Percentiles rank a stretch among this genome's conserved stretches.
phyloP scores from a whole-genome alignment of 2,797 vertebrate genomes.

The Chaenodraco wilsoni region DNA sequence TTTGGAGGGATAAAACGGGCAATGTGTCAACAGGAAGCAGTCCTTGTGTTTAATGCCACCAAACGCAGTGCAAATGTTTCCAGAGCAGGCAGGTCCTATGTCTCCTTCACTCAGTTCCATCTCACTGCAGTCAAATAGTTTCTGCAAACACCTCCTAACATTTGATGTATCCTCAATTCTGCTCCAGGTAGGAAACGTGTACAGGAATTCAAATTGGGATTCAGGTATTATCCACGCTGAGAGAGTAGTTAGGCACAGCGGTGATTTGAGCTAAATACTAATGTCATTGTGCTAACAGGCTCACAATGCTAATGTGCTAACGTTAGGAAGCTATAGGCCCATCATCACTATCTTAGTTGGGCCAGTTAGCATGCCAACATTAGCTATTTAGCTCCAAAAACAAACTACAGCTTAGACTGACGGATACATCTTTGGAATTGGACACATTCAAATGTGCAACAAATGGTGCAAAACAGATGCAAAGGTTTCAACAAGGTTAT shows the following conservation, averaged over 20 bases:
- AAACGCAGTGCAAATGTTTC: conserved; percentile 25
- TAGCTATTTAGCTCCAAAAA: neutral
- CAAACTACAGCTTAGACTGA: too few species aligned
- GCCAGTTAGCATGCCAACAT: neutral
- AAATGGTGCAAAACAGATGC: too few species aligned
- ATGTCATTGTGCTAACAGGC: neutral
- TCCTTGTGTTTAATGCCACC: conserved; percentile 38
- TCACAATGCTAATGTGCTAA: neutral
- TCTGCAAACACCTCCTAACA: conserved; percentile 30
- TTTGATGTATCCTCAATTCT: conserved; percentile 13
- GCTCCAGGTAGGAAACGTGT: neutral
- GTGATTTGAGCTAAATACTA: neutral
- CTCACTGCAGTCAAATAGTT: conserved; percentile 8
- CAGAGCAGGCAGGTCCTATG: conserved; percentile 3
- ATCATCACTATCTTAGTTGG: neutral
- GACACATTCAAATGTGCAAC: too few species aligned
- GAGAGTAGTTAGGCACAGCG: too few species aligned
- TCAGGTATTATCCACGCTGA: neutral
- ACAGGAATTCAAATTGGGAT: neutral
- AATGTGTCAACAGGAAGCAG: conserved; percentile 25
- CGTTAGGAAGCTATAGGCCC: too few species aligned
- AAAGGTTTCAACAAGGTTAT: too few species aligned
- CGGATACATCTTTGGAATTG: too few species aligned
- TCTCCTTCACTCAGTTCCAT: conserved; percentile 4
- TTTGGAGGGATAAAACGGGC: conserved; percentile 12